Base-by-base conservation (phyloP, 2,888 invertebrate genomes). In the Sisyra terminalis region DNA sequence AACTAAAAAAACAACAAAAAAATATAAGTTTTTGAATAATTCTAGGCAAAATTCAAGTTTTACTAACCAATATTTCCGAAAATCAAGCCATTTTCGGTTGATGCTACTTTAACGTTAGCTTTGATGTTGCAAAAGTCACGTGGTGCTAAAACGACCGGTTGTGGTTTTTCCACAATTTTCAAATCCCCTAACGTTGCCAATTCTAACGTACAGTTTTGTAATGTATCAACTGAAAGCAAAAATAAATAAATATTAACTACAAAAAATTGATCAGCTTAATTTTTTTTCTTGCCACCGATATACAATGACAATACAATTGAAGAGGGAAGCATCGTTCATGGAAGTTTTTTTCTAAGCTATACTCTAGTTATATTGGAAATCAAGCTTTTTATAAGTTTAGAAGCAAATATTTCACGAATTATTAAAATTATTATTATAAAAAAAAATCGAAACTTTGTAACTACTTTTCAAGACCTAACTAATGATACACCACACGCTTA, bases 41-140 rank as follows among this genome's bases (percentile, higher is more conserved):
- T n/a, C n/a, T n/a, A n/a, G n/a, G n/a, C n/a, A n/a, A n/a, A n/a
- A n/a, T n/a, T n/a, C n/a, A n/a, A n/a, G n/a, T n/a, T n/a, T n/a
- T 24, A 50, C 63, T 57, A 54, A 82, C 89, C 90, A 51, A 98
- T 97, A 59, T 97, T 98, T 46, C 97, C 97, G 66, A 98, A 99
- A 53, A 99, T 98, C 51, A 98, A 93, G 45, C 97, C 98, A 65
- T 98, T 99, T 67, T 99, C 98, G 0, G 98, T 98, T 10, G 96
- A 97, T 0, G 97, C 92, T n/a, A 94, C 93, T 66, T 97, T 97
- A 34, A 97, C 93, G 58, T 92, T 94, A 6, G 97, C 97, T 64
- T 96, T 94, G 55, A 98, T 97, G 60, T 94, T 89, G 55, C 93
- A 89, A 65, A 90, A 98, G 69, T 97, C 98, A 54, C 93, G 75